Percentiles rank a stretch among this genome's conserved stretches.
Conservation (phyloP, 2,797 vertebrate genomes). For the Euphonia xanthogaster region DNA sequence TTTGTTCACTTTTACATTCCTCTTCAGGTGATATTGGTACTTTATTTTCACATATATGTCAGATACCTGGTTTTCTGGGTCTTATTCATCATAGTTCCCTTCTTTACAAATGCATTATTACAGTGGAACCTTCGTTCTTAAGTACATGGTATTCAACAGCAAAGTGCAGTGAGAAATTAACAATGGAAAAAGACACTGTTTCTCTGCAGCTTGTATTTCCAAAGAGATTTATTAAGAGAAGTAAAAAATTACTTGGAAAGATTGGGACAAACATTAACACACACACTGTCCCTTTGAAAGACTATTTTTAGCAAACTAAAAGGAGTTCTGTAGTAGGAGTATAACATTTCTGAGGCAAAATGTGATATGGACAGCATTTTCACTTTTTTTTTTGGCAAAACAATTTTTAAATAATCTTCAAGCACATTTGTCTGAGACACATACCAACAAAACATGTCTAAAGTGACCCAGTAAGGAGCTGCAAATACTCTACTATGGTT, state of each 20-base stretch:
- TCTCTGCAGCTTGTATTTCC: neutral
- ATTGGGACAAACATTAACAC: neutral
- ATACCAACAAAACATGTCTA: neutral
- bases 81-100: neutral
- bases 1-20: neutral
- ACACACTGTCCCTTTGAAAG: neutral
- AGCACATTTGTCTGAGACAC: neutral
- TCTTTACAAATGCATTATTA: neutral
- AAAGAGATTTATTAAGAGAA: neutral
- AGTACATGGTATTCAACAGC: neutral
- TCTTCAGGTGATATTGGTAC: neutral
- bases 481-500: neutral
- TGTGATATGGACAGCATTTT: neutral
- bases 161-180: neutral
- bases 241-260: neutral
- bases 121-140: neutral
- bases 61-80: neutral
- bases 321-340: neutral
- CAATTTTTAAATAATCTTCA: neutral
- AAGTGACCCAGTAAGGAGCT: neutral
- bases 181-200: neutral
- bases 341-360: neutral
- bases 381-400: neutral
- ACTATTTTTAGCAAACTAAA: constrained; percentile 2
- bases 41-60: neutral